Conservation (phyloP, 1,140 invertebrate species). For the Microvelia longipes region DNA sequence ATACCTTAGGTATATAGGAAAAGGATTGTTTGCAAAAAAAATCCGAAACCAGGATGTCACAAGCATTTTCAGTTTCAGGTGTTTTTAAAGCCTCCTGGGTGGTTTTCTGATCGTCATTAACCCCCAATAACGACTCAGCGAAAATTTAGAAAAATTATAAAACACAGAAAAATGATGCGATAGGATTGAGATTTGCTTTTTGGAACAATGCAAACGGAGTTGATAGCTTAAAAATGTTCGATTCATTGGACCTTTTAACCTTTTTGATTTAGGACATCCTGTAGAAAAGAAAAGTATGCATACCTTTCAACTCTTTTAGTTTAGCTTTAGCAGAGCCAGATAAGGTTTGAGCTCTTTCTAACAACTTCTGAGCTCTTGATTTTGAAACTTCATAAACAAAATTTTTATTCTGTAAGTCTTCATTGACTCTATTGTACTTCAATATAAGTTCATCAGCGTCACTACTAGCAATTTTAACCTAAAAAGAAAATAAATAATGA, state of each 20-base stretch:
- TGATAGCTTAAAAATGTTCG: not conserved
- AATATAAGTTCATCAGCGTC: conserved; percentile 36
- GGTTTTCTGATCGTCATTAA: too few species aligned
- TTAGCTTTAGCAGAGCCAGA: conserved; percentile 59
- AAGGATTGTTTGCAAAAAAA: too few species aligned
- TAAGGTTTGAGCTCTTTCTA: conserved; percentile 55
- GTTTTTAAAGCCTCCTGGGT: too few species aligned
- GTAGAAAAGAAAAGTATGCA: conserved; percentile 1
- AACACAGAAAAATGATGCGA: not conserved
- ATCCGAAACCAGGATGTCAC: too few species aligned
- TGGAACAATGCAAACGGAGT: too few species aligned
- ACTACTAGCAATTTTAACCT: conserved; percentile 37
- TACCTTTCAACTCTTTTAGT: conserved; percentile 51
- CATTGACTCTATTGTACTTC: conserved; percentile 42
- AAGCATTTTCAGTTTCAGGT: too few species aligned
- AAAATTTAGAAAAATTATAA: not conserved
- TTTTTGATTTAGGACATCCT: not conserved
- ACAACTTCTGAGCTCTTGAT: conserved; percentile 50
- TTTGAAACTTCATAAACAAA: conserved; percentile 47
- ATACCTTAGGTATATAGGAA: too few species aligned
- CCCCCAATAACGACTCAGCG: too few species aligned
- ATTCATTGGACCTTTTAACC: not conserved
- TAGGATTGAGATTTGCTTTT: too few species aligned
- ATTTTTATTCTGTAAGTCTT: conserved; percentile 41
- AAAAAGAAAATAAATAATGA: not conserved